Base-by-base conservation (phyloP, 2,113 vertebrate species). In the Rattus rattus region DNA sequence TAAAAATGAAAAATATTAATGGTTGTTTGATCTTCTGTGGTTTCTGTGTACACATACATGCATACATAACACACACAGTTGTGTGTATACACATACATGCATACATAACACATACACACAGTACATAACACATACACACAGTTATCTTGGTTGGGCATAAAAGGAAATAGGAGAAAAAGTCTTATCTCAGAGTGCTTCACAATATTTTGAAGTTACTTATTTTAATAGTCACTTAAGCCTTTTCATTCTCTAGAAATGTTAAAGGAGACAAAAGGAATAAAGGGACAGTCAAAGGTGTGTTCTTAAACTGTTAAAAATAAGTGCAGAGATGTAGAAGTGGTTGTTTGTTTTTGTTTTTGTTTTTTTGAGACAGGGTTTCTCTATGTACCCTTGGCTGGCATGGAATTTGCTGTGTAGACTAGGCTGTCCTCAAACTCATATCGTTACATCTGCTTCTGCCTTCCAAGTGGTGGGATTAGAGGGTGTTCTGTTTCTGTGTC, bases 191-290 rank as follows among this genome's bases (percentile, higher is more conserved):
- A 72, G 43, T 83, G 56, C 12, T 89, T 43, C 56, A 89, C 56
- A 81, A 65, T 72, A 90, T 87, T 93, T 86, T 87, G 81, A 59
- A 89, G 13, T 92, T 59, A 87, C 24, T 52, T 89, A 7, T 88
- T 93, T 43, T 96, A 77, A 89, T 76, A 73, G 75, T 91, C n/a
- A 56, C 67, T 73, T 96, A 88, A 61, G 67, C 77, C 91, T 93
- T 76, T 89, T 76, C 24, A 65, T 86, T 76, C 43, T 93, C 19
- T 93, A 95, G 39, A 88, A 86, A 22, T 89, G 79, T 13, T 17
- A 63, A 89, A 43, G 61, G 7, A 75, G 47, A 76, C 61, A 39
- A 63, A 91, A 92, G 36, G 39, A 86, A 7, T 87, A 61, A 87
- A 86, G n/a, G 16, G 39, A 84, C 72, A 70, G 33, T 89, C 28